Percentiles rank a stretch among this genome's conserved stretches.
phyloP scores from a whole-genome alignment of 2,888 invertebrate species.

The Spilarctia lutea region DNA sequence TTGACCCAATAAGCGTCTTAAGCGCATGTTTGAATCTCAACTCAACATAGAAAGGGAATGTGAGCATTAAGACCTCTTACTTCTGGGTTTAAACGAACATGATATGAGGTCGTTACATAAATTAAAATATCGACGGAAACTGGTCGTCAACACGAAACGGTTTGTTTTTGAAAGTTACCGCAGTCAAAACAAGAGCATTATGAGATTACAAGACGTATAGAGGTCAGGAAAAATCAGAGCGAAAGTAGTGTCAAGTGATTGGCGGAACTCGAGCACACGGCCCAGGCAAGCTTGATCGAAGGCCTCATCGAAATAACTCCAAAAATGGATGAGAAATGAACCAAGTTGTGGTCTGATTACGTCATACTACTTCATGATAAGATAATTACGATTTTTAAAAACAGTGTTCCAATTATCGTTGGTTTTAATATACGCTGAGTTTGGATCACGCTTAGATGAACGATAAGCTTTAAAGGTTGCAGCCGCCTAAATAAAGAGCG shows the following conservation, averaged over 20 bases:
- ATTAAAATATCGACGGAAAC: slow-evolving; percentile 62
- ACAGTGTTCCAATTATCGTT: slow-evolving; percentile 48
- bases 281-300: slow-evolving; percentile 64
- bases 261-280: slow-evolving; percentile 69
- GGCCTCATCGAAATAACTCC: slow-evolving; percentile 69
- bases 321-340: slow-evolving; percentile 77
- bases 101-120: slow-evolving; percentile 48
- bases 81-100: slow-evolving; percentile 46
- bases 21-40: slow-evolving; percentile 15
- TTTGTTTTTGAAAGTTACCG: slow-evolving; percentile 67
- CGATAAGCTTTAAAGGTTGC: slow-evolving; percentile 43
- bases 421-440: slow-evolving; percentile 43
- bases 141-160: slow-evolving; percentile 57
- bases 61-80: slow-evolving; percentile 35
- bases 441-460: slow-evolving; percentile 41
- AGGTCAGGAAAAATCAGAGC: slow-evolving; percentile 79
- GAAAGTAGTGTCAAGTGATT: slow-evolving; percentile 76
- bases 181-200: slow-evolving; percentile 66
- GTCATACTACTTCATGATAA: slow-evolving; percentile 47
- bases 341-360: slow-evolving; percentile 49
- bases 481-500: slow-evolving; percentile 41
- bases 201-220: slow-evolving; percentile 57
- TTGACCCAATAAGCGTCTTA: slow-evolving; percentile 14
- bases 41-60: slow-evolving; percentile 28
- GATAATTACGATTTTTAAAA: slow-evolving; percentile 45